Base-by-base conservation (phyloP, 2,797 vertebrate genomes). In the Lophius americanus region DNA sequence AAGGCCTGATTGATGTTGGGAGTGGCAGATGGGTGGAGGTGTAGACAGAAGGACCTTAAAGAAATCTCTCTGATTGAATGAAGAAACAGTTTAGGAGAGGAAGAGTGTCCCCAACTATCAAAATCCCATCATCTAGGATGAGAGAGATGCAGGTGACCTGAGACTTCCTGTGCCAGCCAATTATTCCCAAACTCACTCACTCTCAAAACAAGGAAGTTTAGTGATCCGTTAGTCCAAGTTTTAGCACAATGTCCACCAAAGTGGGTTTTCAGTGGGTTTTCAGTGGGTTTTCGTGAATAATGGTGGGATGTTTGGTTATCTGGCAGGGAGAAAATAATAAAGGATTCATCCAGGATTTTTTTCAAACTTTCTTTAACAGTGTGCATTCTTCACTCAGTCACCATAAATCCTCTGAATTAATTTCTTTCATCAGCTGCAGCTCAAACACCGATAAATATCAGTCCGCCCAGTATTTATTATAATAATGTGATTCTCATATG, bases 111-210 rank as follows among this genome's bases (percentile, higher is more conserved):
- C 41, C 23, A 23, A 23, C 23, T 23, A 23, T 23, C 23, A 89
- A 95, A 75, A 91, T 7, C 88, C 93, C 12, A 91, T 89, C 62
- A 88, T 89, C 82, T 51, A 93, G 89, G 76, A 92, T 97, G 87
- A 94, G 92, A 82, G 93, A 94, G 93, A 65, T 60, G 48, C 68
- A 55, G 61, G 50, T 43, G 73, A 56, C 41, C 47, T 49, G 60
- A 53, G 32, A 33, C 59, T 46, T 49, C 10, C 14, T 73, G 23
- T 23, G 23, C 23, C 49, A 49, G 32, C 32, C 52, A 36, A 42
- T 23, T 23, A 23, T 23, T 23, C 23, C 23, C 23, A 23, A 1
- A 1, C 23, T 23, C 23, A 23, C 23, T 23, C 23, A 23, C 23
- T 23, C 23, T 23, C 23, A 23, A 23, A 23, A 23, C 23, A 23